Conservation (phyloP, 2,113 vertebrate species). For the Etheostoma cragini region DNA sequence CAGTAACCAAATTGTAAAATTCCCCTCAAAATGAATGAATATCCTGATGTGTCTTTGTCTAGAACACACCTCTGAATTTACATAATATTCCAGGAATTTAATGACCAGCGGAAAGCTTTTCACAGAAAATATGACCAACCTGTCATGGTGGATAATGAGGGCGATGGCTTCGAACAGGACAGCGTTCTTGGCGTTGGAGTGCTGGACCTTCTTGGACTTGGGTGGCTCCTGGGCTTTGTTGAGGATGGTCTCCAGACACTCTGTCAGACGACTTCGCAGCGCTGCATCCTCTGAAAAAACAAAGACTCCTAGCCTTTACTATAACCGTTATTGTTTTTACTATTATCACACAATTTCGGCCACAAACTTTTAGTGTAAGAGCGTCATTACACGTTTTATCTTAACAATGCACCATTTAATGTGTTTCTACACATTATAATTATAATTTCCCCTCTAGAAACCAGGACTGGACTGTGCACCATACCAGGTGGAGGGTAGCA, state of each 20-base stretch:
- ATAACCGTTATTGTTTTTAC: no score
- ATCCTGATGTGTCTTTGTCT: neutral
- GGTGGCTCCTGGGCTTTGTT: conserved; percentile 93
- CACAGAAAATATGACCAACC: conserved; percentile 61
- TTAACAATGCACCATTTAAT: no score
- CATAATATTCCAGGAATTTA: neutral
- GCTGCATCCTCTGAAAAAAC: conserved; percentile 85
- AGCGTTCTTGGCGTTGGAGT: conserved; percentile 93
- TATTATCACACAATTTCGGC: neutral
- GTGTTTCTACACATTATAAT: neutral
- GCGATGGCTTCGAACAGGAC: conserved; percentile 92
- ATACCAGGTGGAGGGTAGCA: conserved; percentile 88
- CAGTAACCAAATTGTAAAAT: neutral
- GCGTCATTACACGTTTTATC: neutral
- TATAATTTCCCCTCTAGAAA: neutral
- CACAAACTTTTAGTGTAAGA: neutral
- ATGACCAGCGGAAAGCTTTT: neutral
- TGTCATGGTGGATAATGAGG: conserved; percentile 91
- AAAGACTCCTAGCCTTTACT: neutral
- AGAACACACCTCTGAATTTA: neutral
- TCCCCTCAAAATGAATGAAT: no score
- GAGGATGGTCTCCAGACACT: conserved; percentile 91
- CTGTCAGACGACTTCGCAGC: conserved; percentile 88
- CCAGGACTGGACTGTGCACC: neutral
- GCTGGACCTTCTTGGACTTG: conserved; percentile 94